Percentiles rank a stretch among this genome's conserved stretches.
phyloP scores from a whole-genome alignment of 2,888 invertebrate genomes.

The Dyspetes luteomarginatus region DNA sequence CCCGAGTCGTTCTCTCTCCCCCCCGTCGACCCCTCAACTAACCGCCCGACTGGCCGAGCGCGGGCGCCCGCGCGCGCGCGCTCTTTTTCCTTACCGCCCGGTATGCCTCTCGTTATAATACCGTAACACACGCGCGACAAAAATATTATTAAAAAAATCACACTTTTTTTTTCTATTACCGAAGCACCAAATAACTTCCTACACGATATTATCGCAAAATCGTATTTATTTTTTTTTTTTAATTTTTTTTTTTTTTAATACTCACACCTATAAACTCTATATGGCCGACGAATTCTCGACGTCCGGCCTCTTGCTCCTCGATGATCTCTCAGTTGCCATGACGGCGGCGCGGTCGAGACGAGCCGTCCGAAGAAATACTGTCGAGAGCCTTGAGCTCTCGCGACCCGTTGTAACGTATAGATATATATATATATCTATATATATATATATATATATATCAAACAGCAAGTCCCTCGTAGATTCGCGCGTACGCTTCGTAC shows the following conservation, averaged over 20 bases:
- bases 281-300: conserved; percentile 71
- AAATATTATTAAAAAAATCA: too few species aligned
- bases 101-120: conserved; percentile 42
- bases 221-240: too few species aligned
- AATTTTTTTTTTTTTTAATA: too few species aligned
- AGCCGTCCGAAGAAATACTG: conserved; percentile 14
- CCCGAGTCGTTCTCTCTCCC: conserved; percentile 29
- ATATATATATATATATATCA: too few species aligned
- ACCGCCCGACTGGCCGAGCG: conserved; percentile 45
- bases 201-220: too few species aligned
- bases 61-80: conserved; percentile 47
- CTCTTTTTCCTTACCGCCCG: conserved; percentile 51
- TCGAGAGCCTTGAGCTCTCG: neutral
- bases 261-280: conserved; percentile 76
- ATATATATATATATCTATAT: too few species aligned
- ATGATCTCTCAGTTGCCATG: conserved; percentile 77
- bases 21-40: neutral
- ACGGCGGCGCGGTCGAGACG: conserved; percentile 71
- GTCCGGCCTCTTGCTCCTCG: conserved; percentile 73
- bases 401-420: neutral
- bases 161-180: neutral
- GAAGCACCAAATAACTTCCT: neutral
- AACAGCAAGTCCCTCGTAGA: neutral
- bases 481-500: neutral
- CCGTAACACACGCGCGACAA: conserved; percentile 61